Conservation (phyloP, 2,797 vertebrate genomes). For the Enteromius afrohamiltoni region DNA sequence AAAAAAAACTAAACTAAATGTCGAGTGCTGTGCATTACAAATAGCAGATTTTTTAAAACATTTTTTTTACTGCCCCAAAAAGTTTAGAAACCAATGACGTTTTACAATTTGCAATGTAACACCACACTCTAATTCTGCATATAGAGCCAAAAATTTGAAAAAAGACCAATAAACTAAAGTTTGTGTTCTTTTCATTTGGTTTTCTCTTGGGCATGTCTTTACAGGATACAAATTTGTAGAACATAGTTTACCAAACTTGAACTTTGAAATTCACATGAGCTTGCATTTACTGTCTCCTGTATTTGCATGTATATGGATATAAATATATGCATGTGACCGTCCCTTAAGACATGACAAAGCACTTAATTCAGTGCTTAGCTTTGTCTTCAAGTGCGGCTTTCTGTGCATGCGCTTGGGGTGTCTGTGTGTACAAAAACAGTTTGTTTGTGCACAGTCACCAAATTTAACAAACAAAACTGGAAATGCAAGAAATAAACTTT, state of each 20-base stretch:
- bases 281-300: neutral
- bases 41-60: too few relatives aligned
- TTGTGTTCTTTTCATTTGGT: too few relatives aligned
- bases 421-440: neutral
- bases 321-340: neutral
- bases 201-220: neutral
- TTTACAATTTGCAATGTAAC: too few relatives aligned
- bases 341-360: neutral
- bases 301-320: neutral
- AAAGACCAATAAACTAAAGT: too few relatives aligned
- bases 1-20: too few relatives aligned
- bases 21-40: too few relatives aligned
- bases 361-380: neutral
- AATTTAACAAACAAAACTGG: neutral
- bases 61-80: too few relatives aligned
- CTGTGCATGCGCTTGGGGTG: neutral
- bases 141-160: too few relatives aligned
- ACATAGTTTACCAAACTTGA: neutral
- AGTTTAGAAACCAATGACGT: too few relatives aligned
- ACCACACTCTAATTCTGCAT: too few relatives aligned
- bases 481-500: neutral
- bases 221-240: neutral
- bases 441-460: neutral
- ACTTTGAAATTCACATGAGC: neutral
- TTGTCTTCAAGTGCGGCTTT: neutral